Evolutionary conservation across 2,113 vertebrate species (phyloP).

Genomic region (Candoia aspera): DNA sequence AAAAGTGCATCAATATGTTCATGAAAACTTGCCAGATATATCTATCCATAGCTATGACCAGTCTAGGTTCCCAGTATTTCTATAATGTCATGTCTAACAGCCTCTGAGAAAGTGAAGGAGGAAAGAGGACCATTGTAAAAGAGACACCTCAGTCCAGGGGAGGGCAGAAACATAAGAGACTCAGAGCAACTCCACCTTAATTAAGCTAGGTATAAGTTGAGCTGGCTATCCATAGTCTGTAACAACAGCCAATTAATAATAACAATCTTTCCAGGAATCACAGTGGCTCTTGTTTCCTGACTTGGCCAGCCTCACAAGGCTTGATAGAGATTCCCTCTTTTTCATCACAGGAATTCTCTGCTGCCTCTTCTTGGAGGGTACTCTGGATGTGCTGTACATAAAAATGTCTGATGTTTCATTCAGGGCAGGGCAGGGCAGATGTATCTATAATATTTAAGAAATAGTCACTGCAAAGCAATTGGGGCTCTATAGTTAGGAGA

Average conservation of each 20-base stretch:
- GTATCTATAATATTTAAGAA: background rate
- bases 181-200: background rate
- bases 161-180: background rate
- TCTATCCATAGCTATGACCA: background rate
- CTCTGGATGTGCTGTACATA: background rate
- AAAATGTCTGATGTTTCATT: background rate
- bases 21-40: background rate
- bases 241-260: background rate
- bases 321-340: background rate
- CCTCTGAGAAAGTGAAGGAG: background rate
- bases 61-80: background rate
- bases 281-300: background rate
- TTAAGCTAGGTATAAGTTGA: background rate
- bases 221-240: background rate
- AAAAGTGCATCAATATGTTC: background rate
- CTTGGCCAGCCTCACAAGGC: background rate
- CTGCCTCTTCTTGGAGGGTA: background rate
- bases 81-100: background rate
- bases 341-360: too few species aligned
- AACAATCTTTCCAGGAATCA: background rate
- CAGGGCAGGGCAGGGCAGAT: background rate
- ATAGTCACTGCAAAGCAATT: background rate
- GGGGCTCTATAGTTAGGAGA: background rate
- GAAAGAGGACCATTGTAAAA: background rate
- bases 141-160: background rate